A percentile compares a stretch with the other conserved stretches of the same genome.
phyloP scores from a whole-genome alignment of 2,797 vertebrate species.

The Cercopithecus diana region DNA sequence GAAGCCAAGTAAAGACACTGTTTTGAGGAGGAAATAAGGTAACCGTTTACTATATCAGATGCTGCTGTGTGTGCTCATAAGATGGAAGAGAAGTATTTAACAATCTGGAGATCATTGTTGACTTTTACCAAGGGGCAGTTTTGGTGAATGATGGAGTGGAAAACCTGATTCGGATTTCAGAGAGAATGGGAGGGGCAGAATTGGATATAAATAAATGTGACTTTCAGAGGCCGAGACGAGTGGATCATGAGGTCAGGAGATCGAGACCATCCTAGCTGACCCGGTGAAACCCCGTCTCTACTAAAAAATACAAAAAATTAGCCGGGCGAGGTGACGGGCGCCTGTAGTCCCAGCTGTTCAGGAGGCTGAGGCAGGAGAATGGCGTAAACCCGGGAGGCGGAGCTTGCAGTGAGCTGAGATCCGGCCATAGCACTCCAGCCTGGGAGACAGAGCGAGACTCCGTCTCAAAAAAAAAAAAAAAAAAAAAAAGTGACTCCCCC shows the following conservation, averaged over 20 bases:
- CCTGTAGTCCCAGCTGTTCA: too few relatives aligned
- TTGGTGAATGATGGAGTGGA: not conserved
- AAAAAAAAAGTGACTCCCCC: not conserved
- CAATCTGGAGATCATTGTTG: not conserved
- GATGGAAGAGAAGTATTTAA: not conserved
- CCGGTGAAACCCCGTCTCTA: too few relatives aligned
- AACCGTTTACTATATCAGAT: not conserved
- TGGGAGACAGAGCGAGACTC: rapidly evolving
- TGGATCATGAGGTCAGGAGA: too few relatives aligned
- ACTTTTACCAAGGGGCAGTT: not conserved
- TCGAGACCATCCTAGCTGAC: too few relatives aligned
- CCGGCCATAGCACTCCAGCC: rapidly evolving
- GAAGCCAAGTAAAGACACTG: not conserved
- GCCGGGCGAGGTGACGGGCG: rapidly evolving
- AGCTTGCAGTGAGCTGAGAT: too few relatives aligned
- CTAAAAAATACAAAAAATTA: too few relatives aligned
- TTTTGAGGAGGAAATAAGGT: not conserved
- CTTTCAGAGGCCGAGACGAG: too few relatives aligned
- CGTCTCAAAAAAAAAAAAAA: too few relatives aligned
- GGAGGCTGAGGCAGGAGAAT: too few relatives aligned
- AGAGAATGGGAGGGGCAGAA: not conserved
- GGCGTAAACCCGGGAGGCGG: too few relatives aligned
- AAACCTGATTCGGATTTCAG: not conserved
- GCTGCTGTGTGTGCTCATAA: not conserved
- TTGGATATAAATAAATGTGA: not conserved